phyloP scores from a whole-genome alignment of 2,888 invertebrate genomes.

The Biston stratarius region DNA sequence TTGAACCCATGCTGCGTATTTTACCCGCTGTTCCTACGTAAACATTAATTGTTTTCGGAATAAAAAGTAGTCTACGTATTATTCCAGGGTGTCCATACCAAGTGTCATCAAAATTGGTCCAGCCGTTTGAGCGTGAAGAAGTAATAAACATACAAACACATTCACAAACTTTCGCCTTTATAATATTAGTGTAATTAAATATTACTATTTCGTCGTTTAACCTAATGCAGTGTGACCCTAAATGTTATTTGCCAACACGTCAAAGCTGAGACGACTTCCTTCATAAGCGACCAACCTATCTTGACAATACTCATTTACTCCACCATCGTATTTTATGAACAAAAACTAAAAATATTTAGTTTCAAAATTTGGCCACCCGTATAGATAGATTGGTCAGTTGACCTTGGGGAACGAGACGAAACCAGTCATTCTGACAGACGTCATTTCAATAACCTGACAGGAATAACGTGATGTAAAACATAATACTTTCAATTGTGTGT shows the following conservation, averaged over 20 bases:
- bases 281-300: neutral
- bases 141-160: too few species aligned
- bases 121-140: too few species aligned
- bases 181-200: too few species aligned
- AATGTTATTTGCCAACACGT: conserved; percentile 10
- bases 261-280: conserved; percentile 12
- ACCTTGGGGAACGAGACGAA: conserved; percentile 6
- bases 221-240: neutral
- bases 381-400: neutral
- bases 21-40: too few species aligned
- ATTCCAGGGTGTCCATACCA: too few species aligned
- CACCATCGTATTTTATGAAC: neutral
- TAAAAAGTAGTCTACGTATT: too few species aligned
- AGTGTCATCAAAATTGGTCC: too few species aligned
- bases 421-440: conserved; percentile 2
- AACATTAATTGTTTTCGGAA: too few species aligned
- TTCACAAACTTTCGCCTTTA: too few species aligned
- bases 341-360: neutral
- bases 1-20: too few species aligned
- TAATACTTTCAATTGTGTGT: too few species aligned
- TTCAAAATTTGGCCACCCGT: neutral
- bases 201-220: too few species aligned
- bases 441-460: neutral
- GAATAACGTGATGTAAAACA: neutral
- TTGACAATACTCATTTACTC: neutral